Percentiles rank a stretch among this genome's conserved stretches.
These are phyloP conservation scores for Dolichoris vasculosae DNA, from an alignment of 1,140 invertebrate species.

Conservation along the genomic window DNA sequence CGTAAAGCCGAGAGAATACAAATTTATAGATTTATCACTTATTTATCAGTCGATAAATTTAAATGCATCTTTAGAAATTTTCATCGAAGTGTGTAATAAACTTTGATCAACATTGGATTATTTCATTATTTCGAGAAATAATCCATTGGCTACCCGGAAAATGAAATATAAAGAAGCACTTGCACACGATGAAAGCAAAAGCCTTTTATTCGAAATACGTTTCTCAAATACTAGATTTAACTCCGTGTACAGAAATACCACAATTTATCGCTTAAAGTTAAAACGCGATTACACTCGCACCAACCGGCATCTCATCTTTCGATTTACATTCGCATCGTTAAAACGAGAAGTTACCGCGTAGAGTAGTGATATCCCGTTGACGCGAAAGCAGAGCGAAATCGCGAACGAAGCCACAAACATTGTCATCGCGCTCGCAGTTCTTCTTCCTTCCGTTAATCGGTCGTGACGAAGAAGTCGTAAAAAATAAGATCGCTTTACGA, in stretches of 20 bases:
- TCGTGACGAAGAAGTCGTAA: slow-evolving; percentile 69
- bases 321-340: background rate
- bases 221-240: background rate
- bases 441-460: slow-evolving; percentile 67
- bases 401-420: background rate
- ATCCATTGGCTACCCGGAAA: background rate
- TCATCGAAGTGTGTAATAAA: background rate
- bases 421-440: background rate
- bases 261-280: background rate
- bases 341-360: background rate
- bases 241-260: background rate
- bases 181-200: background rate
- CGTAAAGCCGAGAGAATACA: background rate
- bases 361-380: background rate
- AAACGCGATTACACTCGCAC: background rate
- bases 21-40: background rate
- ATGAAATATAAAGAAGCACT: background rate
- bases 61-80: background rate
- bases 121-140: background rate
- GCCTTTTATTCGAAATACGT: background rate
- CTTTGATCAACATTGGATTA: background rate
- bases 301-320: background rate
- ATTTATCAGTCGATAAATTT: background rate
- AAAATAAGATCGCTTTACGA: slow-evolving; percentile 72
- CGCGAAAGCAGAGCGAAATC: background rate